Base-by-base conservation (phyloP, 2,888 invertebrate genomes). In the Agonopterix subpropinquella region DNA sequence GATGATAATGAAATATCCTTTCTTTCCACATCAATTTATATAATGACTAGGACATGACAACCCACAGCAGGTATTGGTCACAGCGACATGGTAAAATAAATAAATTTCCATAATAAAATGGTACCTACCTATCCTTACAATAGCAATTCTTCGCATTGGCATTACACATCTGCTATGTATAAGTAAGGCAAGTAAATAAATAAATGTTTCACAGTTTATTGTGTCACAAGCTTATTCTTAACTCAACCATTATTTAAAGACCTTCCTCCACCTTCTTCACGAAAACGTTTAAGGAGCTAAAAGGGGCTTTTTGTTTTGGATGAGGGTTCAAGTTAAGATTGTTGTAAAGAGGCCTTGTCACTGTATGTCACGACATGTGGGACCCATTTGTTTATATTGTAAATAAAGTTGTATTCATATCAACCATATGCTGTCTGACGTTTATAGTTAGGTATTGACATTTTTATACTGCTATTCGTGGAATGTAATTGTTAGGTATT, bases 111-210 rank as follows among this genome's bases (percentile, higher is more conserved):
- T 28, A 28, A 28, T 4, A n/a, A 39, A 39, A 4, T 37, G 9
- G 39, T 39, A 4, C 9, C n/a, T 39, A 9, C 39, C 39, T n/a
- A n/a, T n/a, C 9, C 39, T 39, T 9, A 39, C n/a, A 39, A 39
- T 39, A 36, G 43, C 43, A 43, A 45, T 35, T 41, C 45, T 28
- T 41, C 47, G 42, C 48, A 44, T 48, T 47, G 51, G 47, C 44
- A 49, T 48, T 45, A 49, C 78, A 80, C 84, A 84, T 85, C 84
- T 85, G 81, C 72, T 70, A 73, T 77, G 64, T 77, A 75, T 75
- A 76, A 77, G 77, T 77, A 77, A 56, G 62, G 70, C 73, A 77
- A 77, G 76, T 80, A 84, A 82, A 77, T 80, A 84, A 83, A 84
- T 80, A 83, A 82, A 83, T 74, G 77, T 59, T 60, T 58, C 67